Evolutionary conservation across 2,113 vertebrate species (phyloP).

Genomic region (Hemichromis elongatus): DNA sequence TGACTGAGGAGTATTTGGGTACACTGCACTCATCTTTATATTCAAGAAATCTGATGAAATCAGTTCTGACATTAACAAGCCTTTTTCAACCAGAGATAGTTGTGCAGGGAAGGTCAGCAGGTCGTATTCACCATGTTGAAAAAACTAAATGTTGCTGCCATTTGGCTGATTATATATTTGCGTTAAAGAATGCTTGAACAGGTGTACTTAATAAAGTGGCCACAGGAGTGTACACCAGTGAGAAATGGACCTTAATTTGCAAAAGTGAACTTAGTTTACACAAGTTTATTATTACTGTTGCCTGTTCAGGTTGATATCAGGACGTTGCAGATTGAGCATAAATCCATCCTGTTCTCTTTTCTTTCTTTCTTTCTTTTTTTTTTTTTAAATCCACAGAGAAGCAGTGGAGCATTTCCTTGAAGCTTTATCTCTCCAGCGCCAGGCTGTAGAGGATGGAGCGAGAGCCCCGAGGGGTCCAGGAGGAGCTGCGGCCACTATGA

Average conservation of each 20-base stretch:
- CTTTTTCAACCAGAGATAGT: too few species aligned
- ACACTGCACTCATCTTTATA: too few species aligned
- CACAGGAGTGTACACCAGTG: not conserved
- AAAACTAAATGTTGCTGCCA: not conserved
- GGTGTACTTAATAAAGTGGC: not conserved
- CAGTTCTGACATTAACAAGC: too few species aligned
- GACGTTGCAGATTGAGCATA: not conserved
- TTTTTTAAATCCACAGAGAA: conserved; percentile 76
- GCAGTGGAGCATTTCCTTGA: conserved; percentile 98
- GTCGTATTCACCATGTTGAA: not conserved
- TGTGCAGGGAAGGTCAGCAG: too few species aligned
- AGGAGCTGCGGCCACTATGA: conserved; percentile 81
- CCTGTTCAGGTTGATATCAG: not conserved
- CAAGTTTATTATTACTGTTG: not conserved
- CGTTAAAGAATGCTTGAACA: not conserved
- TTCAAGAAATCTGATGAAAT: not conserved
- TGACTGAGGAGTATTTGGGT: too few species aligned
- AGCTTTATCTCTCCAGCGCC: conserved; percentile 91
- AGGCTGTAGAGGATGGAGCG: conserved; percentile 79
- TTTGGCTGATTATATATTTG: not conserved
- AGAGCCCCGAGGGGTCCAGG: conserved; percentile 66
- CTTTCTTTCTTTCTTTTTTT: too few species aligned
- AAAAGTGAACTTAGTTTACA: not conserved
- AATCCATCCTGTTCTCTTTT: not conserved
- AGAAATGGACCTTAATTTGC: not conserved